Conservation (phyloP, 2,888 invertebrate species). For the Ceramica pisi region DNA sequence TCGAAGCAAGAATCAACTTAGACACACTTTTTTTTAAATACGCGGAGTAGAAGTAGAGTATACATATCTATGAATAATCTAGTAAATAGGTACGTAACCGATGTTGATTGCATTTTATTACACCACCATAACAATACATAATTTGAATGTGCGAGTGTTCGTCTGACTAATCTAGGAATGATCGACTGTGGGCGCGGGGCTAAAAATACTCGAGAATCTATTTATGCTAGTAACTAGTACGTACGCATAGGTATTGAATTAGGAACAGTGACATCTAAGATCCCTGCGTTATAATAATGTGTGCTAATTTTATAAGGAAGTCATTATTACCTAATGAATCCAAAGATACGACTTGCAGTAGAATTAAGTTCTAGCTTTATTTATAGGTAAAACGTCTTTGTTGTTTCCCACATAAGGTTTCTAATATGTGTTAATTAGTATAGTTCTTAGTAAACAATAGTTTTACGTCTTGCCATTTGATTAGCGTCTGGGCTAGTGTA, state of each 20-base stretch:
- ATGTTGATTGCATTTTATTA: conserved; percentile 62
- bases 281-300: conserved; percentile 39
- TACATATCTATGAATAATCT: conserved; percentile 44
- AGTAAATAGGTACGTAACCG: conserved; percentile 32
- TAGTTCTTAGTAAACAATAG: conserved; percentile 55
- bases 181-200: conserved; percentile 71
- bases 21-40: conserved; percentile 33
- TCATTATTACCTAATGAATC: conserved; percentile 14
- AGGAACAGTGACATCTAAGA: conserved; percentile 54
- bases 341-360: conserved; percentile 26
- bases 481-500: conserved; percentile 72
- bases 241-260: conserved; percentile 41
- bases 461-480: conserved; percentile 66
- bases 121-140: conserved; percentile 61
- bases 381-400: background rate
- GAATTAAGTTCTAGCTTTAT: background rate
- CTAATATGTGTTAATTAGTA: conserved; percentile 38
- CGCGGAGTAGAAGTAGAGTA: conserved; percentile 17
- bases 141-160: conserved; percentile 49
- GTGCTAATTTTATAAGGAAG: conserved; percentile 49
- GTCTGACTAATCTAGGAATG: conserved; percentile 71
- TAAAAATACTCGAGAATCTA: conserved; percentile 66
- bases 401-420: conserved; percentile 11
- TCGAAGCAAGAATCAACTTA: conserved; percentile 36
- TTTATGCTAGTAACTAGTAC: conserved; percentile 40